A percentile compares a stretch with the other conserved stretches of the same genome.
phyloP scores from a whole-genome alignment of 2,113 vertebrate species.

The Arvicanthis niloticus region DNA sequence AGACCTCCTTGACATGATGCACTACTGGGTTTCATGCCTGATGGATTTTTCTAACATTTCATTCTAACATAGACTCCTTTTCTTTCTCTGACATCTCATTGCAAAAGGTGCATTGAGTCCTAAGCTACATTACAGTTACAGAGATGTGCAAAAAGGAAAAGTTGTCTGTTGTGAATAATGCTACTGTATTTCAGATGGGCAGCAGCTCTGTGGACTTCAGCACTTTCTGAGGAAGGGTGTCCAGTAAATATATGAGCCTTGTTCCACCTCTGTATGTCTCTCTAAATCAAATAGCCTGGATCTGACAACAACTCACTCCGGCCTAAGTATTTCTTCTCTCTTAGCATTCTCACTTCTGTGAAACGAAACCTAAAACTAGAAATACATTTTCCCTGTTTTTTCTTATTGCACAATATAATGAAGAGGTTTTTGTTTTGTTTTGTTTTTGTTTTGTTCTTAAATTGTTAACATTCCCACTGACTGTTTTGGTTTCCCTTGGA shows the following conservation, averaged over 20 bases:
- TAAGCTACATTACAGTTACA: background rate
- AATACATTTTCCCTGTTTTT: background rate
- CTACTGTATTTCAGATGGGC: background rate
- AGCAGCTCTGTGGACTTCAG: background rate
- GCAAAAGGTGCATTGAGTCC: background rate
- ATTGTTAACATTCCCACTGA: conserved; percentile 51
- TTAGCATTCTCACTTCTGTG: background rate
- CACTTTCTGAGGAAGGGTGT: background rate
- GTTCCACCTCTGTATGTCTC: conserved; percentile 58
- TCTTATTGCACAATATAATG: background rate
- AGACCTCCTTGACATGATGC: background rate
- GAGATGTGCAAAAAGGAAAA: background rate
- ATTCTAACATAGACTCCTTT: background rate
- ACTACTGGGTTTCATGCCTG: background rate
- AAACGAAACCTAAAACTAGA: background rate
- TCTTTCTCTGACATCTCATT: background rate
- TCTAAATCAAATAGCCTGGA: conserved; percentile 31
- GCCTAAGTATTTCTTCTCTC: conserved; percentile 29
- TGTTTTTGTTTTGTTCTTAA: background rate
- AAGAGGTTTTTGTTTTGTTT: background rate
- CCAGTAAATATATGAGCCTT: conserved; percentile 57
- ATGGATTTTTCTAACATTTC: background rate
- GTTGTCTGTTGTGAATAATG: conserved; percentile 35
- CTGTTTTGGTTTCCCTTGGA: conserved; percentile 51
- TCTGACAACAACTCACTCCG: conserved; percentile 53